These are phyloP conservation scores for Hypena proboscidalis DNA, from an alignment of 2,888 invertebrate genomes.

Conservation along the genomic window DNA sequence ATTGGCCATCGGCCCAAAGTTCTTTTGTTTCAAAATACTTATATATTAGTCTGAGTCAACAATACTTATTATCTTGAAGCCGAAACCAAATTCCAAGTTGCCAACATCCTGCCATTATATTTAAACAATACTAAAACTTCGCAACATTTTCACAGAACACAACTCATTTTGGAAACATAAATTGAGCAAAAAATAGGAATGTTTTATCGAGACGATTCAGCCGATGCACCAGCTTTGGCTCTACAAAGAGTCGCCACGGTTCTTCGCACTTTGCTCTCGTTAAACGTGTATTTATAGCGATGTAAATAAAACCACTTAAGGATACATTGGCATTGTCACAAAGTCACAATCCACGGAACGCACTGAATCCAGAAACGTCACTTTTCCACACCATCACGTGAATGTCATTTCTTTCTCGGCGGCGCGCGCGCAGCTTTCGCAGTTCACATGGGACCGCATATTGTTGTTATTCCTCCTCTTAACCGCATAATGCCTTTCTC, in stretches of 20 bases:
- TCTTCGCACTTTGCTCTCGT: conserved; percentile 21
- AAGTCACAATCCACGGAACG: conserved; percentile 4
- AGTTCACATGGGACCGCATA: conserved; percentile 69
- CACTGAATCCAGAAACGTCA: conserved; percentile 24
- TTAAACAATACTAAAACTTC: conserved; percentile 23
- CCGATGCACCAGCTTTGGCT: conserved; percentile 18
- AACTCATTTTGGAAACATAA: conserved; percentile 18
- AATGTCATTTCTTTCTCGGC: conserved; percentile 68
- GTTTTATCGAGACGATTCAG: conserved; percentile 30
- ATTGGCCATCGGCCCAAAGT: not conserved
- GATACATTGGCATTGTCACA: not conserved
- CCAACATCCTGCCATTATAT: conserved; percentile 28
- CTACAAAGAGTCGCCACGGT: conserved; percentile 17
- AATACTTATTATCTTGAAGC: conserved; percentile 6
- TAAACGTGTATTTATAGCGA: conserved; percentile 22
- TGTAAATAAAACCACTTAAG: conserved; percentile 13
- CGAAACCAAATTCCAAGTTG: conserved; percentile 6
- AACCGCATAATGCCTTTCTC: conserved; percentile 88
- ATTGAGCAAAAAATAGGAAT: conserved; percentile 33
- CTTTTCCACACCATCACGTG: conserved; percentile 37
- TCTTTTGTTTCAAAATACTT: not conserved
- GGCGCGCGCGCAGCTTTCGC: conserved; percentile 69
- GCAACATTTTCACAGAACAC: conserved; percentile 4
- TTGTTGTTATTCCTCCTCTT: conserved; percentile 83
- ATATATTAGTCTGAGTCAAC: conserved; percentile 3